Evolutionary conservation across 1,140 invertebrate species (phyloP).

Genomic region (Hylyphantes graminicola): DNA sequence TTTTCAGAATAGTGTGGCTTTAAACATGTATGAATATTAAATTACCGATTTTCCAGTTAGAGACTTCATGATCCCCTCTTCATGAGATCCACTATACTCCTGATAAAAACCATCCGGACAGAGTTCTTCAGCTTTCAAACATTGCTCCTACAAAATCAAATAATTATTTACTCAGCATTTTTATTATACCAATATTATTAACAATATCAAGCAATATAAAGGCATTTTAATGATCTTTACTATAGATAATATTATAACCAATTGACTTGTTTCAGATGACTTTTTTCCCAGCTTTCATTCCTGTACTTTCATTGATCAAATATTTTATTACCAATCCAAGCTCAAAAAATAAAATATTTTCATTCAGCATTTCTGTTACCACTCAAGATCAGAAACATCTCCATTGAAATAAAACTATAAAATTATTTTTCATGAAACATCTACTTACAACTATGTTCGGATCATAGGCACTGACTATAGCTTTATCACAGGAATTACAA

Average conservation of each 20-base stretch:
- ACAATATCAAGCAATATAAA: neutral
- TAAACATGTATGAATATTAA: too few relatives aligned
- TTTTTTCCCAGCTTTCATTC: too few relatives aligned
- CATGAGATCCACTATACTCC: slow-evolving; percentile 80
- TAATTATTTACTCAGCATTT: neutral
- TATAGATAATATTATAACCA: too few relatives aligned
- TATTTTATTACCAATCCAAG: too few relatives aligned
- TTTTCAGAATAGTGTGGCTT: too few relatives aligned
- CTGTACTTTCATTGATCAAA: too few relatives aligned
- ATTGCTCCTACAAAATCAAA: slow-evolving; percentile 69
- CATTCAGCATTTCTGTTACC: too few relatives aligned
- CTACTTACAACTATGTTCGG: slow-evolving; percentile 65
- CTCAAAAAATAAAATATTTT: too few relatives aligned
- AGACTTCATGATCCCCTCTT: slow-evolving; percentile 76
- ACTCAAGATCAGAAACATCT: too few relatives aligned
- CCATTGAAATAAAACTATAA: too few relatives aligned
- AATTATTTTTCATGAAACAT: neutral
- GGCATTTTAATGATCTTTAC: too few relatives aligned
- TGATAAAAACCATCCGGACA: slow-evolving; percentile 86
- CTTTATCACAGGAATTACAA: slow-evolving; percentile 90
- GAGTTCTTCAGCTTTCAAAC: slow-evolving; percentile 81
- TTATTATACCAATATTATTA: neutral
- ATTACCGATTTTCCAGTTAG: slow-evolving; percentile 78
- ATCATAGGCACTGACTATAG: slow-evolving; percentile 77
- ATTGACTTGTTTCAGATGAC: too few relatives aligned